Percentiles rank a stretch among this genome's conserved stretches.
Conservation (phyloP, 2,888 invertebrate species). For the Meta bourneti region DNA sequence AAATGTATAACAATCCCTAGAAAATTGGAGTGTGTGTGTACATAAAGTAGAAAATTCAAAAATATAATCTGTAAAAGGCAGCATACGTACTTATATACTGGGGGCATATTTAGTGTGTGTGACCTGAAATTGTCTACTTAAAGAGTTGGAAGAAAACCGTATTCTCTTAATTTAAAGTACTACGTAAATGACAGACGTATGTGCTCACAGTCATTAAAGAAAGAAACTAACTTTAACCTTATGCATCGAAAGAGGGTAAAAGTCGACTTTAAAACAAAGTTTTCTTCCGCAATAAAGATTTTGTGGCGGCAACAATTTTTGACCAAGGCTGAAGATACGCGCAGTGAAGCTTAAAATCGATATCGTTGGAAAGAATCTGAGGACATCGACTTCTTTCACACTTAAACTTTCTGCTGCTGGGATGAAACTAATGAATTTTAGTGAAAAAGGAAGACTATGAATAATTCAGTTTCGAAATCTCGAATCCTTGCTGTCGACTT, state of each 20-base stretch:
- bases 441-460: neutral
- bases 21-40: no score
- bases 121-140: no score
- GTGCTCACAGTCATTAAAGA: neutral
- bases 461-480: neutral
- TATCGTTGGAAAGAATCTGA: neutral
- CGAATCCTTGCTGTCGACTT: neutral
- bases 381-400: neutral
- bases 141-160: no score
- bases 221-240: neutral
- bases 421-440: neutral
- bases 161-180: neutral
- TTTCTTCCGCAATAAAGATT: neutral
- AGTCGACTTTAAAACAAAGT: neutral
- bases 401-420: neutral
- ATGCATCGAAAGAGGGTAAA: neutral
- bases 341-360: constrained; percentile 4
- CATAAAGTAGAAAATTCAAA: no score
- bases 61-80: no score
- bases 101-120: no score
- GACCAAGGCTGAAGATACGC: neutral
- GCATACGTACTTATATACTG: no score
- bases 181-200: neutral
- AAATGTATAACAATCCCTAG: no score
- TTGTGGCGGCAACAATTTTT: neutral